Base-by-base conservation (phyloP, 2,888 invertebrate genomes). In the Abrostola tripartita region DNA sequence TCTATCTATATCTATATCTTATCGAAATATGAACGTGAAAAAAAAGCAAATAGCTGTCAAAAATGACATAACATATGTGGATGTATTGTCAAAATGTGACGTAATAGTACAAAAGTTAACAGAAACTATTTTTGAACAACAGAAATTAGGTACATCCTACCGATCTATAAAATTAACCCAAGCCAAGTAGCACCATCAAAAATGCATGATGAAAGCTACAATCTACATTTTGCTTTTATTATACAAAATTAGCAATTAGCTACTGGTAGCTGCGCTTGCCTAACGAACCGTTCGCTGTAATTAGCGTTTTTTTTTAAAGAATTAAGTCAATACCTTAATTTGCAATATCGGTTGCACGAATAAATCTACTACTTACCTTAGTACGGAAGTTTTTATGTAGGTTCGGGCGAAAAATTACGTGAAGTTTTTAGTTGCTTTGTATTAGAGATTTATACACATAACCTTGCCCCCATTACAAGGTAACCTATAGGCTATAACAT, bases 241-340 rank as follows among this genome's bases (percentile, higher is more conserved):
- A 44, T 61, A 35, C 52, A 72, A 74, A 47, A 52, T 44, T 42
- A 62, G 71, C 58, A 72, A 68, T 77, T 71, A 61, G 61, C 59
- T 55, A 68, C 65, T 58, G 62, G 65, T 67, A 47, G 61, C 52
- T 57, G 37, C 35, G 52, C 8, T 72, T 64, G 59, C 37, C 44
- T 58, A 69, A 68, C 55, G 65, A 62, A 66, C 69, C 35, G 38
- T 14, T 47, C 11, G 36, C 11, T 68, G 36, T 42, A 11, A 11
- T 51, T 8, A 42, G 38, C 38, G 9, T 54, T 38, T 9, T 56
- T 70, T 70, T 70, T 50, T 71, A 49, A 52, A 38, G 47, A 58
- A 41, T 37, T 50, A 44, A 60, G 54, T 37, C 14, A 24, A 50
- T 55, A 53, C 24, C 4, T 24, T 65, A 56, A 70, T 59, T 52